Conservation (phyloP, 2,888 invertebrate species). For the Lymantria monacha region DNA sequence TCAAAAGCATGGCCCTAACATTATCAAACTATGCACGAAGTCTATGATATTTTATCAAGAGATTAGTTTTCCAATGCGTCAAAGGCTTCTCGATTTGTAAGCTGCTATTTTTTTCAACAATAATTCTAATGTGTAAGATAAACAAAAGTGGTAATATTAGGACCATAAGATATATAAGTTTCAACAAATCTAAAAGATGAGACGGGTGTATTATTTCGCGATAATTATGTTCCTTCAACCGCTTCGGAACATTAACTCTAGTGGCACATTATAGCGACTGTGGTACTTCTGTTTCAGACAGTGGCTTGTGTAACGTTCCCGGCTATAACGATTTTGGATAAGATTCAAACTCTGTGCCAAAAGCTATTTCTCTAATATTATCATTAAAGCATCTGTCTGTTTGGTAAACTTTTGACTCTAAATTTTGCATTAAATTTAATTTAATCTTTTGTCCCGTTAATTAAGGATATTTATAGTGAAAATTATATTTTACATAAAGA, state of each 20-base stretch:
- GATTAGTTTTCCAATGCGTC: no score
- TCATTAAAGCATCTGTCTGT: not conserved
- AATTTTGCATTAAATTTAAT: no score
- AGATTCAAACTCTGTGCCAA: constrained; percentile 34
- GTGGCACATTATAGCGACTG: constrained; percentile 20
- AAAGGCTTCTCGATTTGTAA: no score
- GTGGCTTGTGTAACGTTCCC: constrained; percentile 38
- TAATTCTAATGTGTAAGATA: not conserved
- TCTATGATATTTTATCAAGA: no score
- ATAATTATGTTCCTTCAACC: constrained; percentile 10
- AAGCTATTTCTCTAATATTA: constrained; percentile 9
- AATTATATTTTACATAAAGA: no score
- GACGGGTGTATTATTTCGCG: constrained; percentile 25
- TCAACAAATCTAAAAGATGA: constrained; percentile 5
- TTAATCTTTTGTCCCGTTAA: no score
- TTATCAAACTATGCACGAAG: no score
- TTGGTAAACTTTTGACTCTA: no score
- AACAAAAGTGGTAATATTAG: not conserved
- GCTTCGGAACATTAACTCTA: constrained; percentile 35
- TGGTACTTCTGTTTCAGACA: constrained; percentile 30
- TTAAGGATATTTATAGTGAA: no score
- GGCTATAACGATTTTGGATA: constrained; percentile 24
- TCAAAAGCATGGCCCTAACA: no score
- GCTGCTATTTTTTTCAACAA: no score
- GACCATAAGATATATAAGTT: not conserved